phyloP scores from a whole-genome alignment of 2,113 vertebrate genomes.

The Mobula hypostoma region DNA sequence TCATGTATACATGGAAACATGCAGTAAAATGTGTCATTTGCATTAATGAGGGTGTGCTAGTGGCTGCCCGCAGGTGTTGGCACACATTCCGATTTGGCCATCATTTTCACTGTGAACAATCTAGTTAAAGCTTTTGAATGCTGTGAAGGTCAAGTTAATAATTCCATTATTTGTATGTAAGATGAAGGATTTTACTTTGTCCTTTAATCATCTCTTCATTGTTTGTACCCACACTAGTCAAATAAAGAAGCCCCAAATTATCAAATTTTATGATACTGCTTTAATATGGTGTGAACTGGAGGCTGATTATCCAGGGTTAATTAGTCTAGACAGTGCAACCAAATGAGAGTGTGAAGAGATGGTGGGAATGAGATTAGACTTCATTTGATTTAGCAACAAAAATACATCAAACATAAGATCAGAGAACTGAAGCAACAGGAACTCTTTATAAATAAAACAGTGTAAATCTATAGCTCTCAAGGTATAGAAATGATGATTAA shows the following conservation, averaged over 20 bases:
- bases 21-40: no score
- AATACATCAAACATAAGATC: not conserved
- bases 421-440: not conserved
- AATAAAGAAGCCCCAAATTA: not conserved
- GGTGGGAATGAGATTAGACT: not conserved
- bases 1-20: no score
- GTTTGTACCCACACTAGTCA: not conserved
- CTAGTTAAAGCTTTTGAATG: not conserved
- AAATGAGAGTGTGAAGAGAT: not conserved
- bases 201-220: not conserved
- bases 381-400: not conserved
- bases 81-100: no score
- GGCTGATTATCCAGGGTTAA: not conserved
- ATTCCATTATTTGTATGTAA: conserved; percentile 5
- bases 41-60: no score
- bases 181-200: not conserved
- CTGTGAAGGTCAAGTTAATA: not conserved
- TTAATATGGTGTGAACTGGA: not conserved
- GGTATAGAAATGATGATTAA: not conserved
- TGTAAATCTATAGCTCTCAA: not conserved
- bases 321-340: not conserved
- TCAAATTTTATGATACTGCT: not conserved
- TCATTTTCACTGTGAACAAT: not conserved
- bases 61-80: no score
- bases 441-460: conserved; percentile 11